These are phyloP conservation scores for Sylvietta virens DNA, from an alignment of 2,113 vertebrate genomes.

Conservation along the genomic window DNA sequence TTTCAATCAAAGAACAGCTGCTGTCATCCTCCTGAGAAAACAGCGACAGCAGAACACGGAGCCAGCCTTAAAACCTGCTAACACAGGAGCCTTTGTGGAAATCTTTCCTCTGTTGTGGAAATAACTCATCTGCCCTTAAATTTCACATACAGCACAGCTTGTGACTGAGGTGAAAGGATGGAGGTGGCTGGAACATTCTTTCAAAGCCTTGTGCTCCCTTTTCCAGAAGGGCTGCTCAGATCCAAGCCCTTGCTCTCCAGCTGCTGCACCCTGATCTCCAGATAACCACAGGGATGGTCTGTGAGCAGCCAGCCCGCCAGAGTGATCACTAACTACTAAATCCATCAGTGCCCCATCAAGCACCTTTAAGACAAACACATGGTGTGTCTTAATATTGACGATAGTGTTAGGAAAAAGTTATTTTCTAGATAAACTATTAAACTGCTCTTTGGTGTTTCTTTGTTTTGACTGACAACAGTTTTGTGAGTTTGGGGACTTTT, in stretches of 20 bases:
- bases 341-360: neutral
- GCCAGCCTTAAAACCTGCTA: neutral
- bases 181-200: neutral
- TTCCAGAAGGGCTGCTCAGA: neutral
- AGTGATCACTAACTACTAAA: neutral
- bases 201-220: neutral
- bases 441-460: neutral
- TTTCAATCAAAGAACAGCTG: slow-evolving; percentile 73
- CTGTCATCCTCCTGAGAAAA: slow-evolving; percentile 31
- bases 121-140: slow-evolving; percentile 11
- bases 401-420: neutral
- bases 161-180: neutral
- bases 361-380: neutral
- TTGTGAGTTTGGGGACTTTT: neutral
- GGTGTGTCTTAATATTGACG: neutral
- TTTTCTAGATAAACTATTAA: neutral
- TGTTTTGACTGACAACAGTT: neutral
- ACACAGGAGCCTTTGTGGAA: slow-evolving; percentile 37
- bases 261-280: neutral
- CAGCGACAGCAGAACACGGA: neutral
- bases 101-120: neutral
- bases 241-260: neutral
- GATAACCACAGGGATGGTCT: neutral
- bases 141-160: neutral
- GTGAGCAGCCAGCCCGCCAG: neutral